Evolutionary conservation across 2,888 invertebrate genomes (phyloP).

Genomic region (Calameuta pallipes): DNA sequence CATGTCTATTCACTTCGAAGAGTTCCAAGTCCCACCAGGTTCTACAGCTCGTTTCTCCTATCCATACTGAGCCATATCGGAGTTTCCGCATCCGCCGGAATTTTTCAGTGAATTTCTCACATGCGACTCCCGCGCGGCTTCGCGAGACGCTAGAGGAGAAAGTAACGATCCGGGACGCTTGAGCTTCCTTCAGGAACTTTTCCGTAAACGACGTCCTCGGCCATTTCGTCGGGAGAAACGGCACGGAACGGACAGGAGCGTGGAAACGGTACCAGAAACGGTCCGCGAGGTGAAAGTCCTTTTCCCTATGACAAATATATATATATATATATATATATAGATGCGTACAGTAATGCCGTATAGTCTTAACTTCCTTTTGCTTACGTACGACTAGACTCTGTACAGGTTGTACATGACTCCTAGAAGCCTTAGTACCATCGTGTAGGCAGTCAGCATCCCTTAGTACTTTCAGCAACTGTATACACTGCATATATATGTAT

Average conservation of each 20-base stretch:
- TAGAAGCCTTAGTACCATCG: not conserved
- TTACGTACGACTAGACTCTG: not conserved
- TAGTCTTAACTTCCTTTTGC: not conserved
- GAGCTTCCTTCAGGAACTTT: conserved; percentile 3
- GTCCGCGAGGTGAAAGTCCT: not conserved
- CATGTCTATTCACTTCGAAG: not conserved
- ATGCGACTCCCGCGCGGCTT: not conserved
- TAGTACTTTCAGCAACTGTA: not conserved
- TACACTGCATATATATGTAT: not conserved
- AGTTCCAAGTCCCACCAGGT: conserved; percentile 3
- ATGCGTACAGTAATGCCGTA: not conserved
- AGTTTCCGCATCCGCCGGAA: not conserved
- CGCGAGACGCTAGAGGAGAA: not conserved
- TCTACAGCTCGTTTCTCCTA: not conserved
- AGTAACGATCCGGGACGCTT: conserved; percentile 1
- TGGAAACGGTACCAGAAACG: not conserved
- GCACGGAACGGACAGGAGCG: not conserved
- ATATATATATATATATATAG: not conserved
- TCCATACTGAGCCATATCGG: not conserved
- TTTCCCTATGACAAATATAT: not conserved
- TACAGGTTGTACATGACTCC: not conserved
- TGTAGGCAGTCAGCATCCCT: not conserved
- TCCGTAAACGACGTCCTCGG: not conserved
- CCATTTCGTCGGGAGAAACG: not conserved
- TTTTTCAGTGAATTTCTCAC: conserved; percentile 10